phyloP scores from a whole-genome alignment of 2,888 invertebrate genomes.

The Phengaris arion region DNA sequence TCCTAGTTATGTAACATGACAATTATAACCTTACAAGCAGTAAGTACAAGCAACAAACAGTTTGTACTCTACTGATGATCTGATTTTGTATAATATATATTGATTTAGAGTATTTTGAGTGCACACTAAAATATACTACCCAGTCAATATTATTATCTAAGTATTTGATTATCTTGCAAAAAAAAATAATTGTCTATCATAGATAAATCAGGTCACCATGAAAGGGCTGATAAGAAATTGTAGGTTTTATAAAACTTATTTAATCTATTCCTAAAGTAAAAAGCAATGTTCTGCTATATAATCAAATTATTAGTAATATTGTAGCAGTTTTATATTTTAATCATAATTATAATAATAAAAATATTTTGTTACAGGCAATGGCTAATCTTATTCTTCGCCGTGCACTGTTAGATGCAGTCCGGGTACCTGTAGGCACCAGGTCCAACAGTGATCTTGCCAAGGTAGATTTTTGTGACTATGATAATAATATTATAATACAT shows the following conservation, averaged over 20 bases:
- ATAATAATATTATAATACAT: not conserved
- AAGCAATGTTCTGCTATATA: not conserved
- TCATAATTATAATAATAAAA: not conserved
- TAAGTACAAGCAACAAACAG: not conserved
- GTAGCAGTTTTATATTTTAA: not conserved
- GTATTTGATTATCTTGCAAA: not conserved
- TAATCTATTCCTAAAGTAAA: not conserved
- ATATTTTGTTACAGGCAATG: constrained; percentile 49
- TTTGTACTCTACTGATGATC: not conserved
- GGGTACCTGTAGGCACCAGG: constrained; percentile 75
- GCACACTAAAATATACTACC: not conserved
- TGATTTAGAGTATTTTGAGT: not conserved
- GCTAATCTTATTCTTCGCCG: constrained; percentile 66
- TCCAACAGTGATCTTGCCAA: constrained; percentile 72
- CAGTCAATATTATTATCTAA: not conserved
- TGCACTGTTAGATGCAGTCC: constrained; percentile 69
- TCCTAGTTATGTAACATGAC: constrained; percentile 25
- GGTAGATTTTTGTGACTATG: constrained; percentile 45
- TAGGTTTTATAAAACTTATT: not conserved
- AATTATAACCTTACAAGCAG: constrained; percentile 20
- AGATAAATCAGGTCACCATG: not conserved
- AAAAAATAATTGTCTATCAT: not conserved
- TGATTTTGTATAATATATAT: not conserved
- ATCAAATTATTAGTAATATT: not conserved
- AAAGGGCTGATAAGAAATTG: not conserved